phyloP scores from a whole-genome alignment of 2,113 vertebrate genomes.

The Ramphastos sulfuratus region DNA sequence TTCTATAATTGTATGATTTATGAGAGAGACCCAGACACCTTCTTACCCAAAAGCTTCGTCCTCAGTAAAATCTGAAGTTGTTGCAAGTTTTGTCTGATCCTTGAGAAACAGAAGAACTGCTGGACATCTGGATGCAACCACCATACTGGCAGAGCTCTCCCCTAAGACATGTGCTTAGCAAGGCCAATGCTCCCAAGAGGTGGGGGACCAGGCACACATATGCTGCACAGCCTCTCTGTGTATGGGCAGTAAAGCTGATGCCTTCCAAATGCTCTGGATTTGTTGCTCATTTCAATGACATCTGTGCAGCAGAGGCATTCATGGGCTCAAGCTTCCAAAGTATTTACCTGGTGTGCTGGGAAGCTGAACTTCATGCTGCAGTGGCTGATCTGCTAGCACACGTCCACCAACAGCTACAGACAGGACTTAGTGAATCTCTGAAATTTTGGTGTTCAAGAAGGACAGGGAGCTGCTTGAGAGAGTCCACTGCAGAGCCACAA shows the following conservation, averaged over 20 bases:
- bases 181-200: neutral
- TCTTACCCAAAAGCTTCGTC: neutral
- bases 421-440: neutral
- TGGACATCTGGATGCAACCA: neutral
- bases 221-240: neutral
- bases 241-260: neutral
- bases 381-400: neutral
- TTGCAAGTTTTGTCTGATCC: neutral
- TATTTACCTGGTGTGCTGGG: neutral
- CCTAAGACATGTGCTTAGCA: neutral
- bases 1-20: neutral
- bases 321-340: neutral
- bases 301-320: neutral
- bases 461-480: too few species aligned
- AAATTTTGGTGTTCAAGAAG: neutral
- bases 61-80: neutral
- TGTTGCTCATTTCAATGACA: neutral
- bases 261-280: conserved; percentile 5
- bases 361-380: neutral
- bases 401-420: accelerated
- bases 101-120: neutral
- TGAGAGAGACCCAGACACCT: neutral
- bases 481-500: too few species aligned
- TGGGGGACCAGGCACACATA: neutral
- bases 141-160: neutral